Conservation (phyloP, 2,113 vertebrate genomes). For the Lagopus leucura region DNA sequence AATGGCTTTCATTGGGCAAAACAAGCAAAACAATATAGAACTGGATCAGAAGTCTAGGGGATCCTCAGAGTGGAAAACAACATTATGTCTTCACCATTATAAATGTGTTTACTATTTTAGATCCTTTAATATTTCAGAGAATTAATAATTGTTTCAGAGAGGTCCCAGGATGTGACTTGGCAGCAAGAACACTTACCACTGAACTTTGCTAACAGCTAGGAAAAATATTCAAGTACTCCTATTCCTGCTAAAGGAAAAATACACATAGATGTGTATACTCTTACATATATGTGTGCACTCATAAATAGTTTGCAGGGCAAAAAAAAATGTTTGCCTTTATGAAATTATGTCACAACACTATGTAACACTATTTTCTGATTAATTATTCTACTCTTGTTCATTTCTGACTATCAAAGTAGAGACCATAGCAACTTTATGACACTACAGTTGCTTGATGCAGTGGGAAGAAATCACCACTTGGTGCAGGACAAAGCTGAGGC, state of each 20-base stretch:
- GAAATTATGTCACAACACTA: background rate
- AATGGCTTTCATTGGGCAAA: background rate
- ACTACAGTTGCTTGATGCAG: background rate
- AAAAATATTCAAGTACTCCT: background rate
- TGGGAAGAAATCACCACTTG: background rate
- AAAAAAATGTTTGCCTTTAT: background rate
- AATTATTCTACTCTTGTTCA: background rate
- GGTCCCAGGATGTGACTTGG: background rate
- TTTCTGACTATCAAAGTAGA: background rate
- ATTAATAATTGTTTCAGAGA: background rate
- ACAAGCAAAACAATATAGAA: background rate
- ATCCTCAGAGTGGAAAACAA: background rate
- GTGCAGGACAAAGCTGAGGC: background rate
- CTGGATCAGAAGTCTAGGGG: background rate
- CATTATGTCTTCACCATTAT: background rate
- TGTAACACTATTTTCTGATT: background rate
- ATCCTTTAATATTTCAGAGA: background rate
- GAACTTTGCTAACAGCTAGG: background rate
- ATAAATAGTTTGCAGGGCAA: background rate
- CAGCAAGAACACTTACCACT: background rate
- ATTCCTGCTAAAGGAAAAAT: background rate
- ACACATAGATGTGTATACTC: background rate
- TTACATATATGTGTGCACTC: accelerated
- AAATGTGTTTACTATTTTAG: background rate
- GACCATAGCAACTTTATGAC: background rate